Conservation (phyloP, 2,113 vertebrate species). For the Cynocephalus volans region DNA sequence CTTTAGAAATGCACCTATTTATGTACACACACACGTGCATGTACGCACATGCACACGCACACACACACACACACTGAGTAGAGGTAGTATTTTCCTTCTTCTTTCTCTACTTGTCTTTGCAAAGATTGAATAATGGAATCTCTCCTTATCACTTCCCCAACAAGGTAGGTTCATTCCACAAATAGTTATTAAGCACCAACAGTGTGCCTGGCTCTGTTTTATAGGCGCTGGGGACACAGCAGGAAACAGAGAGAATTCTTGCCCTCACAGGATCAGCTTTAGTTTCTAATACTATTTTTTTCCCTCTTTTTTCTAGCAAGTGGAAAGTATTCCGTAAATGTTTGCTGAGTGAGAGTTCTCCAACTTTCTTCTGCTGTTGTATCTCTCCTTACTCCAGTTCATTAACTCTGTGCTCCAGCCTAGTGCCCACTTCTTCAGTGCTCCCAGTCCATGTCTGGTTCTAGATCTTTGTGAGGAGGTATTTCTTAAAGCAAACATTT, state of each 20-base stretch:
- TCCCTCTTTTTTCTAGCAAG: not conserved
- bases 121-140: not conserved
- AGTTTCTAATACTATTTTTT: constrained; percentile 28
- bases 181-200: not conserved
- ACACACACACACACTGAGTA: not conserved
- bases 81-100: constrained; percentile 9
- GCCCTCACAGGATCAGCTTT: not conserved
- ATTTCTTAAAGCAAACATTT: constrained; percentile 57
- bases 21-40: too few relatives aligned
- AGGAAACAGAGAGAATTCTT: constrained; percentile 4
- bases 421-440: not conserved
- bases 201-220: not conserved
- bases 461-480: not conserved
- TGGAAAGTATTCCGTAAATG: not conserved
- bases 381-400: not conserved
- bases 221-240: not conserved
- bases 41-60: too few relatives aligned
- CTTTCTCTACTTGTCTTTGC: not conserved
- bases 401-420: not conserved
- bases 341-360: not conserved
- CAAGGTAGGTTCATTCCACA: not conserved
- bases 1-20: not conserved
- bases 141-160: not conserved
- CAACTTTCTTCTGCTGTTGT: not conserved
- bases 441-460: not conserved